These are phyloP conservation scores for Salpingus planirostris DNA, from an alignment of 2,888 invertebrate genomes.

Conservation along the genomic window DNA sequence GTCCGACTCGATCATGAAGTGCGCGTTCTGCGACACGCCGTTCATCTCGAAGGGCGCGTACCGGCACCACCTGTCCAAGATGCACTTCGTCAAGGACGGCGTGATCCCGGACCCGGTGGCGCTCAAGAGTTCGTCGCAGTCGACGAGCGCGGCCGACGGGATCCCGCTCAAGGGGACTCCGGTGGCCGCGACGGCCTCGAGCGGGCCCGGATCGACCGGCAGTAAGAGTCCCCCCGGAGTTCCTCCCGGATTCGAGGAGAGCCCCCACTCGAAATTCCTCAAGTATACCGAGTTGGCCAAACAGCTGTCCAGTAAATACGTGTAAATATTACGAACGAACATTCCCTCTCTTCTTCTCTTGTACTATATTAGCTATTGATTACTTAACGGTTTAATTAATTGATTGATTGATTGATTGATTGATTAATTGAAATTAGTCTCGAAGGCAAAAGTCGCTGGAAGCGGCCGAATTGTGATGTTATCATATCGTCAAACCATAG, in stretches of 20 bases:
- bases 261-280: constrained; percentile 93
- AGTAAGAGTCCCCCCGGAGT: constrained; percentile 38
- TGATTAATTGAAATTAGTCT: constrained; percentile 28
- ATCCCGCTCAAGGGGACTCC: constrained; percentile 31
- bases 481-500: constrained; percentile 56
- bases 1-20: constrained; percentile 83
- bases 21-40: constrained; percentile 90
- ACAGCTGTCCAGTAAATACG: constrained; percentile 94
- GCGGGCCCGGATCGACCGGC: constrained; percentile 25
- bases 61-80: constrained; percentile 90
- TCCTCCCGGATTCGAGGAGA: constrained; percentile 65
- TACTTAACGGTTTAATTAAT: constrained; percentile 12
- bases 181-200: constrained; percentile 23
- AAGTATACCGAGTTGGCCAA: constrained; percentile 98
- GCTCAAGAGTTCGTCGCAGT: constrained; percentile 45
- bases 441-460: constrained; percentile 26
- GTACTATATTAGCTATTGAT: constrained; percentile 22
- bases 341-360: constrained; percentile 31
- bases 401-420: too few relatives aligned
- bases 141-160: constrained; percentile 21
- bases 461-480: constrained; percentile 60
- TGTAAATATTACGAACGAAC: constrained; percentile 55
- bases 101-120: constrained; percentile 68
- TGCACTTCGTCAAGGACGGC: constrained; percentile 93
- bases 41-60: constrained; percentile 96